Base-by-base conservation (phyloP, 2,888 invertebrate genomes). In the Furcula furcula region DNA sequence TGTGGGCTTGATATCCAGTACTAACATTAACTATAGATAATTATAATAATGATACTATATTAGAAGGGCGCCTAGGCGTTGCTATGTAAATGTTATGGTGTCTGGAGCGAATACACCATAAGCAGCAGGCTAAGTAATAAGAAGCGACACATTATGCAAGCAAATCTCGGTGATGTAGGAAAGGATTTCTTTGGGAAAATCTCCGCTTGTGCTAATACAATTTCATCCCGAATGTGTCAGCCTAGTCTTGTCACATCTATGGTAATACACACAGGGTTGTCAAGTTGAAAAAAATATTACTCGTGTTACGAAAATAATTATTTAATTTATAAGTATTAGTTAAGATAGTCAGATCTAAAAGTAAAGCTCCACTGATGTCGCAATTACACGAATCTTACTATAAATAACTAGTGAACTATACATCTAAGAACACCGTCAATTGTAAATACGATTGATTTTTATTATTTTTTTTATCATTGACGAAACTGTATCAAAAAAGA, bases 221-320 rank as follows among this genome's bases (percentile, higher is more conserved):
- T 75, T 63, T 70, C 62, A 49, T 67, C 65, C 61, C 53, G 55
- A 65, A 72, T 64, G 62, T 73, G 67, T 67, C 58, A 53, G 54
- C 43, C 37, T 51, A 45, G 50, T 39, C 51, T 57, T 58, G 49
- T 64, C 63, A 60, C 56, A 57, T 60, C 46, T 63, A 65, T 59
- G 63, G 49, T 55, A 60, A 66, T 64, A 58, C 51, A 30, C 25
- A 21, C 29, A 70, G 66, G 64, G 68, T 21, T 67, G 64, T 29
- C 55, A 44, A 39, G 12, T n/a, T n/a, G n/a, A n/a, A n/a, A n/a
- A n/a, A n/a, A 16, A 6, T 4, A 4, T 16, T 16, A 16, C 16
- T 16, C 6, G 4, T 16, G 6, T 16, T 16, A 16, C 16, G 6
- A 16, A 6, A 4, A 16, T 16, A 4, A n/a, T 16, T 6, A 3